These are phyloP conservation scores for Sterna hirundo DNA, from an alignment of 2,113 vertebrate genomes.

Conservation along the genomic window DNA sequence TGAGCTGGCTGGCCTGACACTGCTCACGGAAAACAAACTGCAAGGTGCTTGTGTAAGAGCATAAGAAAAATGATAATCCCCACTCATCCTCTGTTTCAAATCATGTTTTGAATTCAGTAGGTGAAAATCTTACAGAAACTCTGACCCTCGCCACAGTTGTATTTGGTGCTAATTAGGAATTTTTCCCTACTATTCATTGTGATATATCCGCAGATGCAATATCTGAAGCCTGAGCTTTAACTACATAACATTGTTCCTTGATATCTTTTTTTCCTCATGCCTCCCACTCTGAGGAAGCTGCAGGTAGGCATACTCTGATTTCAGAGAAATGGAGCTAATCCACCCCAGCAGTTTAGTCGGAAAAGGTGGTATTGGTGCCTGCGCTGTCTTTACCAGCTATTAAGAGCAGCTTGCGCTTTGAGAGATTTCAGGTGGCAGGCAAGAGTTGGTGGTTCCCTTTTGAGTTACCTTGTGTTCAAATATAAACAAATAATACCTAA, in stretches of 20 bases:
- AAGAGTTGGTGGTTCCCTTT: background rate
- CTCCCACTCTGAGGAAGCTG: background rate
- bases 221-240: background rate
- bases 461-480: background rate
- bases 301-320: background rate
- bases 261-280: background rate
- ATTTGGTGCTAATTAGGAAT: background rate
- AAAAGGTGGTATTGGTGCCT: background rate
- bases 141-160: fast-evolving
- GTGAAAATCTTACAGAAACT: background rate
- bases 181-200: background rate
- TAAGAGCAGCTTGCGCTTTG: background rate
- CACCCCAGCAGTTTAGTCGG: background rate
- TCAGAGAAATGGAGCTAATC: background rate
- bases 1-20: background rate
- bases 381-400: background rate
- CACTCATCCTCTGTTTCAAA: background rate
- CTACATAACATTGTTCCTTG: background rate
- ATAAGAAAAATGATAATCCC: background rate
- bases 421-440: background rate
- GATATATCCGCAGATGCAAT: background rate
- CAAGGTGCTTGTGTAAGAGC: background rate
- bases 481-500: background rate
- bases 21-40: background rate
- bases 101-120: background rate